phyloP scores from a whole-genome alignment of 1,140 invertebrate species.

The Pseudachorutes palmiensis region DNA sequence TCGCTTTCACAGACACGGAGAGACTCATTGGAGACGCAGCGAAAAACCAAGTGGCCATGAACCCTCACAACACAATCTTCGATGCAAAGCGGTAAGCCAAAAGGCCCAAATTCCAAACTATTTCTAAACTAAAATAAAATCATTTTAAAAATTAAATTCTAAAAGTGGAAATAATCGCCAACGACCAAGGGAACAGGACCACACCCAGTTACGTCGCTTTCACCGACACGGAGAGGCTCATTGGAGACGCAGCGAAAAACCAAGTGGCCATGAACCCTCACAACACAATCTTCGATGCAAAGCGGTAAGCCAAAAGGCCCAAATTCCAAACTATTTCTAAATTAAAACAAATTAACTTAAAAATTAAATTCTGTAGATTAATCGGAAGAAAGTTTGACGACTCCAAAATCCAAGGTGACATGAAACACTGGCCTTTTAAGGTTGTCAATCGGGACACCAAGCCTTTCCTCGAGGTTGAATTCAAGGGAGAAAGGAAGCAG shows the following conservation, averaged over 20 bases:
- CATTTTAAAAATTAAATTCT: too few relatives aligned
- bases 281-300: constrained; percentile 53
- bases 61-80: constrained; percentile 53
- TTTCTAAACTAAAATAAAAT: too few relatives aligned
- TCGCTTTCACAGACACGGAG: constrained; percentile 83
- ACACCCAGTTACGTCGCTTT: constrained; percentile 87
- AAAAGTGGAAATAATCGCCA: constrained; percentile 86
- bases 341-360: not conserved
- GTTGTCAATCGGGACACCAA: constrained; percentile 43
- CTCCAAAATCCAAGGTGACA: constrained; percentile 48
- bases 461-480: constrained; percentile 37
- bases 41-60: constrained; percentile 60
- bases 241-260: constrained; percentile 74
- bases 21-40: constrained; percentile 76
- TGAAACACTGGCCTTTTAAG: constrained; percentile 54
- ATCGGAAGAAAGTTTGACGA: constrained; percentile 49
- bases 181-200: constrained; percentile 83
- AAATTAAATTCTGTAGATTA: not conserved
- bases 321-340: not conserved
- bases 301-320: constrained; percentile 2
- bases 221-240: constrained; percentile 74
- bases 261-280: constrained; percentile 54
- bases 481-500: constrained; percentile 30
- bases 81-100: constrained; percentile 41
- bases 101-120: not conserved